A percentile compares a stretch with the other conserved stretches of the same genome.
Evolutionary conservation across 2,888 invertebrate genomes (phyloP).

Genomic region (Tinea trinotella): DNA sequence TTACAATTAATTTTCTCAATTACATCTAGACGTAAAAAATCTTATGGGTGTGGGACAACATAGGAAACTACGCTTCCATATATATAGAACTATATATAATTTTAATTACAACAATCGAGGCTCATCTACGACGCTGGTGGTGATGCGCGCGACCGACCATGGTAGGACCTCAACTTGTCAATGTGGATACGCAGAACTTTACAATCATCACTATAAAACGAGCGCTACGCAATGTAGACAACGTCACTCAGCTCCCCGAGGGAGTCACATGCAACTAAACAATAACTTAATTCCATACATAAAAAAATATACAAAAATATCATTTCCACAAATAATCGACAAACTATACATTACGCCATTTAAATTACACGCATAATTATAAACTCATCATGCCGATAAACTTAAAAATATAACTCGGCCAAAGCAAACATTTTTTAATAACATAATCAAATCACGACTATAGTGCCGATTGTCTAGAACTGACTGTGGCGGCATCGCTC

Average conservation of each 20-base stretch:
- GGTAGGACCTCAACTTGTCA: slow-evolving; percentile 65
- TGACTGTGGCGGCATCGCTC: slow-evolving; percentile 27
- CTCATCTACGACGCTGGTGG: slow-evolving; percentile 65
- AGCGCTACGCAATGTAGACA: slow-evolving; percentile 26
- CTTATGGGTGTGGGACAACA: slow-evolving; percentile 62
- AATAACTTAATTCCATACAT: slow-evolving; percentile 61
- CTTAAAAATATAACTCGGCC: slow-evolving; percentile 70
- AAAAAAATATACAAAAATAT: slow-evolving; percentile 73
- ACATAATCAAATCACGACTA: slow-evolving; percentile 63
- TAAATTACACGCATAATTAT: slow-evolving; percentile 41
- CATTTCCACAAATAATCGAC: slow-evolving; percentile 68
- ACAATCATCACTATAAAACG: slow-evolving; percentile 70
- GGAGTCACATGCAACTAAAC: slow-evolving; percentile 31
- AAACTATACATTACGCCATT: slow-evolving; percentile 68
- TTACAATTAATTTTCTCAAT: slow-evolving; percentile 73
- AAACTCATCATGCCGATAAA: slow-evolving; percentile 51
- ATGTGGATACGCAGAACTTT: slow-evolving; percentile 66
- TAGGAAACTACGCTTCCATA: slow-evolving; percentile 70
- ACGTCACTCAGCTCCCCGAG: neutral
- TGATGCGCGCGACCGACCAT: slow-evolving; percentile 57
- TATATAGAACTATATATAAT: slow-evolving; percentile 53
- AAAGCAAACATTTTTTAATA: slow-evolving; percentile 44
- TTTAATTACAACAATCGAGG: slow-evolving; percentile 71
- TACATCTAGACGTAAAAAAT: slow-evolving; percentile 72
- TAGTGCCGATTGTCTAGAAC: slow-evolving; percentile 72